Conservation (phyloP, 2,113 vertebrate species). For the Alethe castanea region DNA sequence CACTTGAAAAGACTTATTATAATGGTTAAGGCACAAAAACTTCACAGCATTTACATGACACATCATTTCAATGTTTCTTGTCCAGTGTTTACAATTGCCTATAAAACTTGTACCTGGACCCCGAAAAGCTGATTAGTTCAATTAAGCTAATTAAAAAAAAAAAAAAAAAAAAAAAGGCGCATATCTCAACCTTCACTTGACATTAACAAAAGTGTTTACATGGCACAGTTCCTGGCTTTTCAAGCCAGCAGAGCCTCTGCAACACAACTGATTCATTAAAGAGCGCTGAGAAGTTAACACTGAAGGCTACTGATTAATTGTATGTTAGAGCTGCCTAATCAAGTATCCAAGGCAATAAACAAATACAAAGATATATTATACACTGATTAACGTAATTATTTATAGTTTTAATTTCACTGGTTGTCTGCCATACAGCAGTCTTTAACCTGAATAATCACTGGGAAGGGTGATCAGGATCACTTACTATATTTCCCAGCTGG, state of each 20-base stretch:
- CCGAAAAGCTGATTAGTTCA: slow-evolving; percentile 45
- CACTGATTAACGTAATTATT: slow-evolving; percentile 62
- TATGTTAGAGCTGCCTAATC: slow-evolving; percentile 72
- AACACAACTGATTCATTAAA: slow-evolving; percentile 74
- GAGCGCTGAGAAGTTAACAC: slow-evolving; percentile 60
- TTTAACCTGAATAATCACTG: not conserved
- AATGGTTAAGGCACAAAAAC: not conserved
- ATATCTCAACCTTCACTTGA: slow-evolving; percentile 69
- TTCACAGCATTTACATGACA: not conserved
- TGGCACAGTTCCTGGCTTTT: slow-evolving; percentile 67
- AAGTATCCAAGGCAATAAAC: slow-evolving; percentile 73
- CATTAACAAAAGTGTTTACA: slow-evolving; percentile 73
- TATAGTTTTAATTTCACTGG: slow-evolving; percentile 54
- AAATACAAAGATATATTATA: slow-evolving; percentile 69
- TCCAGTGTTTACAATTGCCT: not conserved
- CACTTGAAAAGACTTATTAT: not conserved
- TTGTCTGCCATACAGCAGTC: not conserved
- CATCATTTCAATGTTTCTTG: not conserved
- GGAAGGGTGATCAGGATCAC: not conserved
- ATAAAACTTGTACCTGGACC: slow-evolving; percentile 22
- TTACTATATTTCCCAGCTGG: not conserved
- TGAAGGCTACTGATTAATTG: slow-evolving; percentile 77
- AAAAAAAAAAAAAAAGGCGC: not conserved
- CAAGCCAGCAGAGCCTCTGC: slow-evolving; percentile 45
- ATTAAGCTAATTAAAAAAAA: slow-evolving; percentile 53